phyloP scores from a whole-genome alignment of 2,113 vertebrate species.

The Epinephelus lanceolatus region DNA sequence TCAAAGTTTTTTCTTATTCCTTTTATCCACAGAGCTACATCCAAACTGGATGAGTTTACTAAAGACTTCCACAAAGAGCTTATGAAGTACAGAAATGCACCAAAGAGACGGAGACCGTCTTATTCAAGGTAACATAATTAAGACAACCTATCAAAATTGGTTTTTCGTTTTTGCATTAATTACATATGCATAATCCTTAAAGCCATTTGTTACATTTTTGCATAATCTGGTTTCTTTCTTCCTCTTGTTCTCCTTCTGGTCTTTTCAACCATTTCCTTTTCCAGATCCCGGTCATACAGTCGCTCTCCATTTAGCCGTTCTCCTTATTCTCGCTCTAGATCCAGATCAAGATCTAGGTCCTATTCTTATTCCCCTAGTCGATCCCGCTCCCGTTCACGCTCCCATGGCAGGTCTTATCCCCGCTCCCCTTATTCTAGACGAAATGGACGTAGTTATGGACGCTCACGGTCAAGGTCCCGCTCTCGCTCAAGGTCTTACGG shows the following conservation, averaged over 20 bases:
- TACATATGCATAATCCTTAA: neutral
- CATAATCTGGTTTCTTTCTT: conserved; percentile 11
- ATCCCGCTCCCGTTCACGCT: conserved; percentile 87
- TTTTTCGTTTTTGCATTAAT: neutral
- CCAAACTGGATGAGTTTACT: conserved; percentile 99
- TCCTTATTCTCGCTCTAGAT: conserved; percentile 93
- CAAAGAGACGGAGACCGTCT: conserved; percentile 94
- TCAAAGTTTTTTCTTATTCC: neutral
- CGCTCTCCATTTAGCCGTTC: conserved; percentile 93
- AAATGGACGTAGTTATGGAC: conserved; percentile 82
- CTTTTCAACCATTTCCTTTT: conserved; percentile 24
- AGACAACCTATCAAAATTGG: neutral
- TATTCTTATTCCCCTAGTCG: conserved; percentile 86
- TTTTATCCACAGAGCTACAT: conserved; percentile 91
- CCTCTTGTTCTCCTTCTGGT: neutral
- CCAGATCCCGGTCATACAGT: conserved; percentile 95
- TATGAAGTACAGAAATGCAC: conserved; percentile 98
- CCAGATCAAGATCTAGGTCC: conserved; percentile 91
- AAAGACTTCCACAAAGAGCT: conserved; percentile 99
- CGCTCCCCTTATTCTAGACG: conserved; percentile 91
- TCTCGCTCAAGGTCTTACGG: conserved; percentile 89
- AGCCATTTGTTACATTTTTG: conserved; percentile 1
- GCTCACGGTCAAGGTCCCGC: conserved; percentile 73
- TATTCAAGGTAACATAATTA: conserved; percentile 92
- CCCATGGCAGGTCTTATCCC: conserved; percentile 93